Percentiles rank a stretch among this genome's conserved stretches.
phyloP scores from a whole-genome alignment of 2,888 invertebrate genomes.

The Meiosimyza decipiens region DNA sequence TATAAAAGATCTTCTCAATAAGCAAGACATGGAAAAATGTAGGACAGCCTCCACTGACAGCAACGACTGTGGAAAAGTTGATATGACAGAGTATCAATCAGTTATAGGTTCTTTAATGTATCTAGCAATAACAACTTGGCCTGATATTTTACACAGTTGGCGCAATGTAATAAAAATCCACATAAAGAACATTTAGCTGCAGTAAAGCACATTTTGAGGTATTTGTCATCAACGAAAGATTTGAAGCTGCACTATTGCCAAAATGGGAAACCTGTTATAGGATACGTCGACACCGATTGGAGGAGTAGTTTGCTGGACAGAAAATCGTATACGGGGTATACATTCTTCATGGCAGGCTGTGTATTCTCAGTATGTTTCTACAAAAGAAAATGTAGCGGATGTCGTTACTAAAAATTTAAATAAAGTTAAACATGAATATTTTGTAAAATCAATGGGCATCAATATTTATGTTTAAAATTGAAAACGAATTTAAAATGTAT shows the following conservation, averaged over 20 bases:
- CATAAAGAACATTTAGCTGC: constrained; percentile 34
- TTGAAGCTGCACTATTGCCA: constrained; percentile 38
- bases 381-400: constrained; percentile 6
- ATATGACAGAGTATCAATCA: constrained; percentile 30
- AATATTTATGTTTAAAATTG: no score
- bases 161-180: constrained; percentile 35
- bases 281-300: constrained; percentile 45
- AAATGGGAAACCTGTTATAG: constrained; percentile 27
- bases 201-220: constrained; percentile 3
- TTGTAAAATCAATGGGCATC: no score
- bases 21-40: constrained; percentile 32
- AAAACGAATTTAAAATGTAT: no score
- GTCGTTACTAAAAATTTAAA: neutral
- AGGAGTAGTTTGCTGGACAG: constrained; percentile 30
- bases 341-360: constrained; percentile 8
- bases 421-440: no score
- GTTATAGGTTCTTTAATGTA: constrained; percentile 34
- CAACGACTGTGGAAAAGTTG: constrained; percentile 27
- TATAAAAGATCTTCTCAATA: constrained; percentile 26
- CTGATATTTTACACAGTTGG: constrained; percentile 36
- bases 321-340: constrained; percentile 35
- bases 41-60: constrained; percentile 14
- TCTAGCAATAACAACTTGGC: constrained; percentile 31
- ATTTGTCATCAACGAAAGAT: constrained; percentile 34
- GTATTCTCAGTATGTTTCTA: no score